A percentile compares a stretch with the other conserved stretches of the same genome.
phyloP scores from a whole-genome alignment of 2,797 vertebrate species.

The Melanogrammus aeglefinus region DNA sequence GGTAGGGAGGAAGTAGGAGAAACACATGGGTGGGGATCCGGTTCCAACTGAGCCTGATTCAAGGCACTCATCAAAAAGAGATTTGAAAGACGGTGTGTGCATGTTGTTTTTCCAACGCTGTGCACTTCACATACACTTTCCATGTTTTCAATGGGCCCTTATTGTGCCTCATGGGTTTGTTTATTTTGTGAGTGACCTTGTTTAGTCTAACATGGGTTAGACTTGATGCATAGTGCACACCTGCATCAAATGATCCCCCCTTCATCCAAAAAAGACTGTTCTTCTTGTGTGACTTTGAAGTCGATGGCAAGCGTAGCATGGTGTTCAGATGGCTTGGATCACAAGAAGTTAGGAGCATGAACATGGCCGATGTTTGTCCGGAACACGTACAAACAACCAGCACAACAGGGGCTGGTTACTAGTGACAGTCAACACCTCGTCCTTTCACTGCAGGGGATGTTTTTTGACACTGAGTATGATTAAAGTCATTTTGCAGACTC shows the following conservation, averaged over 20 bases:
- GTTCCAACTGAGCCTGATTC: neutral
- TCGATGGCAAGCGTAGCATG: neutral
- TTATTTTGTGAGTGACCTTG: neutral
- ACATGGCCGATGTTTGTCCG: neutral
- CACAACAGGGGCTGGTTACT: neutral
- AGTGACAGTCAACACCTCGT: neutral
- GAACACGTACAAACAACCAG: neutral
- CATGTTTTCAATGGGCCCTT: neutral
- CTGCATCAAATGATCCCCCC: neutral
- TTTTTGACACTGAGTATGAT: neutral
- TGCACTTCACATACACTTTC: neutral
- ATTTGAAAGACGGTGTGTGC: neutral
- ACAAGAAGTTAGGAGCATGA: neutral
- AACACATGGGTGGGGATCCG: neutral
- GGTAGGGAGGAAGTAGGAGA: neutral
- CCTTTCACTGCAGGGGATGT: neutral
- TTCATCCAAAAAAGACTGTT: neutral
- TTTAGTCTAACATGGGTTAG: neutral
- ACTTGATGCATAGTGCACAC: neutral
- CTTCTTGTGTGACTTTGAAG: neutral
- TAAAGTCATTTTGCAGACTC: neutral
- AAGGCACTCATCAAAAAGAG: neutral
- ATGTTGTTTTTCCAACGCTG: neutral
- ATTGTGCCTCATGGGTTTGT: neutral
- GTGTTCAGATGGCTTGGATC: neutral